phyloP scores from a whole-genome alignment of 92 coral and sea anemone species.

The Porites evermanni region DNA sequence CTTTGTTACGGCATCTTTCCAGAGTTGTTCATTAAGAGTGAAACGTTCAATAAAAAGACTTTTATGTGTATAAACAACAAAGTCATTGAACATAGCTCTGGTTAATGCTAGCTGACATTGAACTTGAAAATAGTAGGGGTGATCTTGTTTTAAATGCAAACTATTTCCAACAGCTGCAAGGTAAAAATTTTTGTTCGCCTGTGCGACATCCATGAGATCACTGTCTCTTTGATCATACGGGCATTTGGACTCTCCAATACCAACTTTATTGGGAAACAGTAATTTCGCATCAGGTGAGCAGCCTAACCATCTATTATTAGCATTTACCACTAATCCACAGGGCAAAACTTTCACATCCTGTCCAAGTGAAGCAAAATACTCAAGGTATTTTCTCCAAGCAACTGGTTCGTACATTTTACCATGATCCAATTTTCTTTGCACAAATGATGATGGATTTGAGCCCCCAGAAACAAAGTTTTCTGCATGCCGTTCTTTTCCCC shows the following conservation, averaged over 20 bases:
- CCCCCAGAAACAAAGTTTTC: slow-evolving; percentile 29
- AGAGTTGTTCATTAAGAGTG: slow-evolving; percentile 37
- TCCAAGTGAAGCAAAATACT: slow-evolving; percentile 31
- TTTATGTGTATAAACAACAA: slow-evolving; percentile 49
- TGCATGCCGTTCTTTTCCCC: slow-evolving; percentile 64
- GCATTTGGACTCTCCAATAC: slow-evolving; percentile 56
- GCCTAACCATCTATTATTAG: slow-evolving; percentile 34
- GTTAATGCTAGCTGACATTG: slow-evolving; percentile 63
- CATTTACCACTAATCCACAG: slow-evolving; percentile 49
- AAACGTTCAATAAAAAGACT: slow-evolving; percentile 41
- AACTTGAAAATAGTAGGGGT: slow-evolving; percentile 42
- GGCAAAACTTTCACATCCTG: slow-evolving; percentile 45
- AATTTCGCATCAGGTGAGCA: slow-evolving; percentile 54
- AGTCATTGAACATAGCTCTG: slow-evolving; percentile 49
- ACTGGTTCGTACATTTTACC: slow-evolving; percentile 64
- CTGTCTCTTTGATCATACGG: slow-evolving; percentile 54
- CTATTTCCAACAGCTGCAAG: slow-evolving; percentile 28
- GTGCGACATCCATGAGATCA: slow-evolving; percentile 53
- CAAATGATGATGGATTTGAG: slow-evolving; percentile 29
- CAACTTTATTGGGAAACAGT: slow-evolving; percentile 29
- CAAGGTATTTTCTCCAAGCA: slow-evolving; percentile 52
- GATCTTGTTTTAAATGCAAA: slow-evolving; percentile 28
- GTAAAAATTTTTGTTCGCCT: slow-evolving; percentile 17
- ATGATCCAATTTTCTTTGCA: slow-evolving; percentile 54
- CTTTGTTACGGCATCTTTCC: slow-evolving; percentile 32